Percentiles rank a stretch among this genome's conserved stretches.
Evolutionary conservation across 2,113 vertebrate species (phyloP).

Genomic region (Jacana jacana): DNA sequence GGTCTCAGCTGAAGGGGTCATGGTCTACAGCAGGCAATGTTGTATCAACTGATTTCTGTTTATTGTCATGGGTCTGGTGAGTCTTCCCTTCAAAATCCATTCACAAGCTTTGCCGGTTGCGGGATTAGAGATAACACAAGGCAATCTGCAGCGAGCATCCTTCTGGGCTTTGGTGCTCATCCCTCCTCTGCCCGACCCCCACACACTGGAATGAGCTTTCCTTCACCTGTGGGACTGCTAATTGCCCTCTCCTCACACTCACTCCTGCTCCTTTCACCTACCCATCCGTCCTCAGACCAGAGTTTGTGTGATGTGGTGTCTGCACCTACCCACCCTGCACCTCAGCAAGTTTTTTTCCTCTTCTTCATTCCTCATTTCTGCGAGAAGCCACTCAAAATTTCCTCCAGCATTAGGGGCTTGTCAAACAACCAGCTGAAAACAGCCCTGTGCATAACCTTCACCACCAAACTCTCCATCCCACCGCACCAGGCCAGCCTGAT

Average conservation of each 20-base stretch:
- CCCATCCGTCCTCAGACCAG: not conserved
- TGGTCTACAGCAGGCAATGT: not conserved
- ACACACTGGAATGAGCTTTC: not conserved
- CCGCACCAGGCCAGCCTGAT: not conserved
- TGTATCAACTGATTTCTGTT: not conserved
- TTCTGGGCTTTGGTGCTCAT: not conserved
- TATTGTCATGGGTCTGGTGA: not conserved
- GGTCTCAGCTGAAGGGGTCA: not conserved
- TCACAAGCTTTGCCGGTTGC: not conserved
- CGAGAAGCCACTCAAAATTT: not conserved
- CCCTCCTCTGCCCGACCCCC: not conserved
- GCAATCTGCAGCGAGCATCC: not conserved
- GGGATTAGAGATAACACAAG: not conserved
- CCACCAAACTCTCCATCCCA: not conserved
- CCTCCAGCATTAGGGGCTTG: not conserved
- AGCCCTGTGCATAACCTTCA: fast-evolving
- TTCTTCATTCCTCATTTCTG: not conserved
- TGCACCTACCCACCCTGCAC: not conserved
- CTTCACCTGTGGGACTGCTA: not conserved
- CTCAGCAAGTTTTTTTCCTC: not conserved
- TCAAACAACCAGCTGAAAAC: not conserved
- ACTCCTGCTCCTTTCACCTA: not conserved
- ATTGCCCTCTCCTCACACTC: not conserved
- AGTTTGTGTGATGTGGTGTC: not conserved
- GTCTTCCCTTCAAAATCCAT: not conserved